Conservation (phyloP, 2,113 vertebrate species). For the Chaetorhynchus papuensis region DNA sequence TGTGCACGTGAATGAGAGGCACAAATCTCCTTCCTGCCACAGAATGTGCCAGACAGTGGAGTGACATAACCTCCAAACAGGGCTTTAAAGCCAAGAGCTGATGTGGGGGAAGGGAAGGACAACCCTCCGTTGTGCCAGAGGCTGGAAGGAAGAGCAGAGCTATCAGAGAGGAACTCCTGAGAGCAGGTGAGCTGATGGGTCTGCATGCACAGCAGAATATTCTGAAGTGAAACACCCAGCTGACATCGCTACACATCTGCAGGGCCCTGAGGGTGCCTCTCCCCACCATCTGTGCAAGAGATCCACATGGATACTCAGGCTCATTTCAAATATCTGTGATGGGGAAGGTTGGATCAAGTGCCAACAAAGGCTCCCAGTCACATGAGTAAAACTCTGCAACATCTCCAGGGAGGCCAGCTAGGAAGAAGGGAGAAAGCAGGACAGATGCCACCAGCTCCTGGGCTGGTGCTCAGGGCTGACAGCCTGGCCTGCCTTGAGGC, state of each 20-base stretch:
- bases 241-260: not conserved
- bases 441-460: not conserved
- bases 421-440: not conserved
- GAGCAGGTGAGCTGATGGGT: not conserved
- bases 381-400: not conserved
- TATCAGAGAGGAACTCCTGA: not conserved
- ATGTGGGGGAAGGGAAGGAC: not conserved
- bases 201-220: not conserved
- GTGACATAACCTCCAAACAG: not conserved
- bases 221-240: not conserved
- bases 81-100: not conserved
- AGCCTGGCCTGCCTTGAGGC: not conserved
- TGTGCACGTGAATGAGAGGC: not conserved
- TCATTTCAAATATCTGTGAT: not conserved
- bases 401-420: not conserved
- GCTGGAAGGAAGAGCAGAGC: not conserved
- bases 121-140: not conserved
- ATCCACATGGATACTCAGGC: accelerated
- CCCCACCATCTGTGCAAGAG: accelerated
- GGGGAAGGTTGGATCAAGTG: not conserved
- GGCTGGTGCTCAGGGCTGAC: not conserved
- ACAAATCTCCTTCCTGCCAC: not conserved
- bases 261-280: not conserved
- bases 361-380: not conserved
- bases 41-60: accelerated